Base-by-base conservation (phyloP, 2,797 vertebrate genomes). In the Premnoplex brunnescens region DNA sequence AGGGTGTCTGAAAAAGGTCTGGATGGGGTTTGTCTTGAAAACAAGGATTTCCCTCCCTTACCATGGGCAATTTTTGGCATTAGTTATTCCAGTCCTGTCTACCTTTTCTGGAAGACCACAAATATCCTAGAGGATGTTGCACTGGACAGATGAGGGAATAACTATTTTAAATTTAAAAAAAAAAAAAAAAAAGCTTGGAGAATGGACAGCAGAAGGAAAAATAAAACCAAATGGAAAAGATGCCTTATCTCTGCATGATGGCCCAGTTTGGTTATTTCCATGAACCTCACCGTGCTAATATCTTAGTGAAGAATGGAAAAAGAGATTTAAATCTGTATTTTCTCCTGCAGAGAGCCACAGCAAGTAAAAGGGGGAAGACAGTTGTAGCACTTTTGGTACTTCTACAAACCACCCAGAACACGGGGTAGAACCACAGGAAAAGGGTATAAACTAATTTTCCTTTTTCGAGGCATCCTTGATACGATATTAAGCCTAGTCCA, bases 391-490 rank as follows among this genome's bases (percentile, higher is more conserved):
- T 86, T 51, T 34, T 46, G 39, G 12, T 78, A 71, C 14, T 72
- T 84, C 76, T n/a, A 60, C 55, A 73, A 49, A 73, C 48, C 49
- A 56, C 17, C 30, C 20, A 32, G 48, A 28, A 4, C 9, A 27
- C 0, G 18, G 64, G 62, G 39, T 14, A 86, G 63, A 91, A 44
- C 80, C 3, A 9, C 71, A 68, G 8, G 2, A 7, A 66, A 92
- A 95, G 78, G 92, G 93, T 91, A 94, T 89, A 93, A 95, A 80
- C 74, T 34, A 63, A 48, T 88, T 94, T 95, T 92, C 76, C 88
- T 92, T 96, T 94, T 94, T 85, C 94, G 89, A 92, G 92, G 89
- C 52, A 93, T 73, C 93, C 94, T 82, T 89, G 94, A 79, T 80
- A 54, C 37, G 16, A 48, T 49, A 87, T 69, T 76, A 95, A 62